A percentile compares a stretch with the other conserved stretches of the same genome.
Evolutionary conservation across 37 sponge, comb jelly and placozoan genomes (phyloP).

Genomic region (Beroe forskalii): DNA sequence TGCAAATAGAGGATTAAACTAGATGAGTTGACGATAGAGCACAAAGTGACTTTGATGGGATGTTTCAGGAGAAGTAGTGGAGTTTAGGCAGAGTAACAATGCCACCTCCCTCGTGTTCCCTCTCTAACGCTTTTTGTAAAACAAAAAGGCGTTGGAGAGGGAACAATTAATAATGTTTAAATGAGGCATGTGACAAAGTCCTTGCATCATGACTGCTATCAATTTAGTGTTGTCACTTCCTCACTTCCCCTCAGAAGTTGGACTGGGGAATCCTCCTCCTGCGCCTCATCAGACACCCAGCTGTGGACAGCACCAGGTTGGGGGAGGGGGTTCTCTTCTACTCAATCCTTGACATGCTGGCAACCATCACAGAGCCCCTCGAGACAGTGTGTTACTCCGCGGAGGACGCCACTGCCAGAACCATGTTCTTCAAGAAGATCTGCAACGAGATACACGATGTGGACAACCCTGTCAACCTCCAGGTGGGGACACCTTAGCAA

Average conservation of each 20-base stretch:
- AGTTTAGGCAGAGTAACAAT: too few relatives aligned
- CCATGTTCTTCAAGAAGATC: constrained; percentile 65
- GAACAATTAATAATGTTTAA: too few relatives aligned
- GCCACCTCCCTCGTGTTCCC: too few relatives aligned
- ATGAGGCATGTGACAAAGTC: too few relatives aligned
- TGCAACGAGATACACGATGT: constrained; percentile 43
- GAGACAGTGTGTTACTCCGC: neutral
- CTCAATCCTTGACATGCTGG: constrained; percentile 44
- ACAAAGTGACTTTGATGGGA: too few relatives aligned
- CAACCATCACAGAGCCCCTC: constrained; percentile 28
- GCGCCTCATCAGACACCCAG: constrained; percentile 36
- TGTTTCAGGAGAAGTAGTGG: too few relatives aligned
- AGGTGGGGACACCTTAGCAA: neutral
- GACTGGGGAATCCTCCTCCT: constrained; percentile 62
- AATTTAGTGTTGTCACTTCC: neutral
- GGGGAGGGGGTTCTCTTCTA: constrained; percentile 60
- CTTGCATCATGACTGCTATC: neutral
- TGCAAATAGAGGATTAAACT: too few relatives aligned
- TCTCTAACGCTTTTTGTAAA: too few relatives aligned
- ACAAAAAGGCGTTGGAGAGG: too few relatives aligned
- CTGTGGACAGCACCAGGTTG: constrained; percentile 33
- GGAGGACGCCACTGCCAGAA: constrained; percentile 33
- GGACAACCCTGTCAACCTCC: constrained; percentile 23
- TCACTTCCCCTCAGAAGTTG: constrained; percentile 10
- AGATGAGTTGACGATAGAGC: too few relatives aligned